phyloP scores from a whole-genome alignment of 2,797 vertebrate species.

The Chrysocyon brachyurus region DNA sequence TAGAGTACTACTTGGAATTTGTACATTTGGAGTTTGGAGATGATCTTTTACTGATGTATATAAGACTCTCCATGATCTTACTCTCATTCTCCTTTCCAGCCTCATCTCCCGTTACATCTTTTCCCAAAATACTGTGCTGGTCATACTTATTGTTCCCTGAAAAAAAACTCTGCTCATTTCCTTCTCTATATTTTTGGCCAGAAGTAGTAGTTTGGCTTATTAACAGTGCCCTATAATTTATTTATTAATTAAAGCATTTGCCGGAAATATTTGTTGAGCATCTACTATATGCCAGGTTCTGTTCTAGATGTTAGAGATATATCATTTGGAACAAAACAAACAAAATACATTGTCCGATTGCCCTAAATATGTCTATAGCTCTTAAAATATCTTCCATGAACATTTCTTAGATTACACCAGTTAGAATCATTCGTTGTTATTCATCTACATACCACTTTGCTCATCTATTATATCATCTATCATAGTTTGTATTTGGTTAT shows the following conservation, averaged over 20 bases:
- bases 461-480: background rate
- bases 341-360: background rate
- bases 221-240: background rate
- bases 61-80: background rate
- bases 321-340: background rate
- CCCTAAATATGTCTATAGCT: background rate
- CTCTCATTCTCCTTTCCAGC: background rate
- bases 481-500: slow-evolving; percentile 3
- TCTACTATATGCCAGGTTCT: background rate
- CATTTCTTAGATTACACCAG: background rate
- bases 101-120: background rate
- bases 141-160: background rate
- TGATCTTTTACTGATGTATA: background rate
- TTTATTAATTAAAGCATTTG: background rate
- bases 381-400: background rate
- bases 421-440: background rate
- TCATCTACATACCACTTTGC: background rate
- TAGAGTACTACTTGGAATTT: background rate
- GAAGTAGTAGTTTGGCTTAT: background rate
- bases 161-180: background rate
- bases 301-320: background rate
- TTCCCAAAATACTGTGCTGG: background rate
- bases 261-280: background rate
- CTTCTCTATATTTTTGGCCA: background rate
- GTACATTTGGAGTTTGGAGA: background rate